Evolutionary conservation across 2,888 invertebrate genomes (phyloP).

Genomic region (Belgica antarctica): DNA sequence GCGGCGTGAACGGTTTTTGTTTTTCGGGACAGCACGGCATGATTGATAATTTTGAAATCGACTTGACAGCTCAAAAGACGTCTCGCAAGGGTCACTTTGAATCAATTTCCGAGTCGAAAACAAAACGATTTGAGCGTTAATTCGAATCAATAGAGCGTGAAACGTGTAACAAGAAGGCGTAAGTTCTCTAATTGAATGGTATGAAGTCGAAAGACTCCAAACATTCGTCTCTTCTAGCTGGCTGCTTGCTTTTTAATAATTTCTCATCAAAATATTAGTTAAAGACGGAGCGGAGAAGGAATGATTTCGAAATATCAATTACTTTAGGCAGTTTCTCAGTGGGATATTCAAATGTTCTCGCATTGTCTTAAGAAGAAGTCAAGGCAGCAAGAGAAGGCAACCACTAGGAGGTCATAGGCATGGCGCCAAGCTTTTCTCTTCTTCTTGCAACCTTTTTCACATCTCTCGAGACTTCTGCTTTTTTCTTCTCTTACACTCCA

Average conservation of each 20-base stretch:
- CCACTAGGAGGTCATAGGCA: conserved; percentile 43
- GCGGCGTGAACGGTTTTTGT: neutral
- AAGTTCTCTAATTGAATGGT: conserved; percentile 42
- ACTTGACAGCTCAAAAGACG: neutral
- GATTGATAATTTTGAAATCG: neutral
- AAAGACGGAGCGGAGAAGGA: neutral
- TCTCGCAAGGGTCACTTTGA: conserved; percentile 3
- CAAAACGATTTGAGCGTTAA: conserved; percentile 10
- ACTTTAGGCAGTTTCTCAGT: conserved; percentile 36
- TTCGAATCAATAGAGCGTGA: conserved; percentile 32
- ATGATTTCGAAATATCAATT: conserved; percentile 39
- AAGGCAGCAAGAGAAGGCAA: conserved; percentile 4
- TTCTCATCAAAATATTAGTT: conserved; percentile 27
- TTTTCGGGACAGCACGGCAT: conserved; percentile 26
- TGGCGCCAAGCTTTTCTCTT: conserved; percentile 38
- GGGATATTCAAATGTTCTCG: conserved; percentile 42
- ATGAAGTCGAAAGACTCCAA: conserved; percentile 28
- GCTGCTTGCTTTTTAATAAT: conserved; percentile 5
- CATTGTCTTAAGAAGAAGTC: conserved; percentile 38
- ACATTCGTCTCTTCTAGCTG: neutral
- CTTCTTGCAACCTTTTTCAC: conserved; percentile 40
- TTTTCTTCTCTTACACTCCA: conserved; percentile 8
- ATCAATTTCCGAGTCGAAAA: conserved; percentile 7
- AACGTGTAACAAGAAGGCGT: conserved; percentile 44
- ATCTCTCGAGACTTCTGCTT: conserved; percentile 29